Percentiles rank a stretch among this genome's conserved stretches.
Evolutionary conservation across 1,140 invertebrate species (phyloP).

Genomic region (Leptinotarsa undecemlineata): DNA sequence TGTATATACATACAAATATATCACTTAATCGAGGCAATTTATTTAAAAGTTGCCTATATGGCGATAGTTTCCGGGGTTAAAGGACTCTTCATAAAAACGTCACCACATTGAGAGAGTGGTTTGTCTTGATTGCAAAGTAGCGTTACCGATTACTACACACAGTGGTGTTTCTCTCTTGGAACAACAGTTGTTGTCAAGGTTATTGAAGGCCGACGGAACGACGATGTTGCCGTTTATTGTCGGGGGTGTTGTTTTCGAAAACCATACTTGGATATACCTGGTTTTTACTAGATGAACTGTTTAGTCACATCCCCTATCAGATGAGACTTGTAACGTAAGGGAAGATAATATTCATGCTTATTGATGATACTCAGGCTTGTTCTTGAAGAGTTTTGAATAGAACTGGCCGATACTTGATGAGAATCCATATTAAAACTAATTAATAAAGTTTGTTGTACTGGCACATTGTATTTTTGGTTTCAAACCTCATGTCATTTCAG

Average conservation of each 20-base stretch:
- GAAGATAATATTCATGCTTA: too few species aligned
- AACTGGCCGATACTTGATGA: too few species aligned
- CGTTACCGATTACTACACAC: slow-evolving; percentile 21
- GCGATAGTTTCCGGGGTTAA: slow-evolving; percentile 16
- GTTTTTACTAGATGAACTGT: too few species aligned
- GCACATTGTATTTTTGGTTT: too few species aligned
- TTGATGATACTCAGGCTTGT: too few species aligned
- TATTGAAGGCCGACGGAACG: slow-evolving; percentile 13
- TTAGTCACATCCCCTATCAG: too few species aligned
- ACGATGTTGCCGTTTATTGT: slow-evolving; percentile 5
- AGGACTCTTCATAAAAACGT: slow-evolving; percentile 4
- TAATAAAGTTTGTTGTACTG: too few species aligned
- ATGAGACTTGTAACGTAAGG: too few species aligned
- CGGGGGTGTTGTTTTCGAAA: background rate
- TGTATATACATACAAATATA: slow-evolving; percentile 4
- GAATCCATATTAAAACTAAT: too few species aligned
- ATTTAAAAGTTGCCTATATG: background rate
- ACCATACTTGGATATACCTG: background rate
- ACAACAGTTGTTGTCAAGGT: slow-evolving; percentile 27
- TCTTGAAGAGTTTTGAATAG: too few species aligned
- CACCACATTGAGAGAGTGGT: background rate
- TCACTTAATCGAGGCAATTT: slow-evolving; percentile 6
- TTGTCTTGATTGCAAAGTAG: slow-evolving; percentile 1
- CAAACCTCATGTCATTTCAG: too few species aligned
- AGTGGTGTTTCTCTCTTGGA: slow-evolving; percentile 7